Evolutionary conservation across 2,888 invertebrate species (phyloP).

Genomic region (Allophyes oxyacanthae): DNA sequence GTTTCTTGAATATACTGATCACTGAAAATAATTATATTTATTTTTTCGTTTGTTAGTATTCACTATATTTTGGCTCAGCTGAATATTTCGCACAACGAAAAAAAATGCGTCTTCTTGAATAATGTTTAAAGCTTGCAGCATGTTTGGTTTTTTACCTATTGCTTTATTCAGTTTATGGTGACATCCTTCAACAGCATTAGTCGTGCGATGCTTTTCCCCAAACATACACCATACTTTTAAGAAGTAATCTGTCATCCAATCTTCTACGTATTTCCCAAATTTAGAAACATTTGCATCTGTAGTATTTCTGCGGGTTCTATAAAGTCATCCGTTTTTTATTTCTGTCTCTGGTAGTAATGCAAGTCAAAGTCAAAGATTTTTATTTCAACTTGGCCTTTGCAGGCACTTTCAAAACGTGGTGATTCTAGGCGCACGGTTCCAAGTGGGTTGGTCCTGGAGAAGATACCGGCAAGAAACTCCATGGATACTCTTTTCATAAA

Average conservation of each 20-base stretch:
- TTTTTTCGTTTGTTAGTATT: no score
- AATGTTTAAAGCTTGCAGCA: constrained; percentile 1
- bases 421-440: no score
- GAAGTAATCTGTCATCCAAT: background rate
- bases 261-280: constrained; percentile 1
- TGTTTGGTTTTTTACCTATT: background rate
- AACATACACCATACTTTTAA: constrained; percentile 1
- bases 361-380: no score
- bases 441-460: no score
- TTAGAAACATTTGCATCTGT: constrained; percentile 1
- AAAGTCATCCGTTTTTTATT: constrained; percentile 15
- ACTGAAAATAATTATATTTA: no score
- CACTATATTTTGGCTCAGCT: background rate
- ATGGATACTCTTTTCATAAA: no score
- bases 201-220: constrained; percentile 1
- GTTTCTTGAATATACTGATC: no score
- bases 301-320: background rate
- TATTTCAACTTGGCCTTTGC: no score
- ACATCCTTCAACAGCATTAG: background rate
- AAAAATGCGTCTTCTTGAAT: background rate
- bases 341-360: constrained; percentile 16
- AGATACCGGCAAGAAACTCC: no score
- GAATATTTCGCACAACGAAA: background rate
- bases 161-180: background rate
- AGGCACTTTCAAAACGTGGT: no score